Evolutionary conservation across 2,113 vertebrate species (phyloP), one percentile per base, ranked within the genome.

Genomic region (Gobio gobio): DNA sequence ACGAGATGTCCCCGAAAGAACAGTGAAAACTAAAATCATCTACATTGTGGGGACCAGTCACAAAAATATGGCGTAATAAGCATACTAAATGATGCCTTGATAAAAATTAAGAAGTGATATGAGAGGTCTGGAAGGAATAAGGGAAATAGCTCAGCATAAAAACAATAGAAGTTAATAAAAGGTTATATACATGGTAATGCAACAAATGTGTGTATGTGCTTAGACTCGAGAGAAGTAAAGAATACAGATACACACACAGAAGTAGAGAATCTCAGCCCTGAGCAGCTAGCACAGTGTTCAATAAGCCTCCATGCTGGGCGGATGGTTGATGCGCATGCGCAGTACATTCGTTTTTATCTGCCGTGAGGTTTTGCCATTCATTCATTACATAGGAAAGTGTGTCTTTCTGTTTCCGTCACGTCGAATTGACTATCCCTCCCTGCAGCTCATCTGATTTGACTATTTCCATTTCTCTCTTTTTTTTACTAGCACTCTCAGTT

Each of bases 291-390:
- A n/a, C 26, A 22, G 24, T 68, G 10, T 24, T 54, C 61, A 75
- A 33, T 26, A 78, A 79, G 66, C n/a, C 36, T 29, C 20, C 51
- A 49, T 63, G 76, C 64, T 70, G 43, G 58, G 64, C n/a, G 5
- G 16, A 33, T 87, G 56, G 36, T 29, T 14, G 36, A 56, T 20
- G 78, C 68, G 66, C 77, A 85, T 63, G 63, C 78, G 78, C 63
- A 22, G n/a, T n/a, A 5, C 58, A 3, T 40, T 10, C 56, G 16
- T 45, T 12, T 79, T 36, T 18, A 36, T n/a, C 47, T 36, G 13
- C 22, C 76, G 16, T 61, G 26, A 61, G 54, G 18, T 75, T 43
- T 58, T 9, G 45, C 20, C 26, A 20, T 45, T 58, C 78, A 63
- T 63, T 79, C 78, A 79, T 78, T 36, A 4, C 29, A 58, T 1